Base-by-base conservation (phyloP, 92 coral and sea anemone species). In the Desmophyllum pertusum region DNA sequence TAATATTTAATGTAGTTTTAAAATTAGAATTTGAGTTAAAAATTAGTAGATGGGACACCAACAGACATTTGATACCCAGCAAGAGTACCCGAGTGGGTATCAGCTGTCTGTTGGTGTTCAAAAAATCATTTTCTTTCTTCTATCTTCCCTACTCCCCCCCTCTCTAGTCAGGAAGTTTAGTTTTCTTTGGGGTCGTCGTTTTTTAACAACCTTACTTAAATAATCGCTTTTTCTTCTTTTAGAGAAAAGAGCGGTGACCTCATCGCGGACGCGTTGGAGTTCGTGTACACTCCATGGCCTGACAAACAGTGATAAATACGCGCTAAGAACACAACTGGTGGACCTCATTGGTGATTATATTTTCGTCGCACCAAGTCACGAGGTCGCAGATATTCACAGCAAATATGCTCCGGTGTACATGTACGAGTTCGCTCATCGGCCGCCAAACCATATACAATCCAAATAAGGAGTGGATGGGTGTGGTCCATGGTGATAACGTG, bases 251-350 rank as follows among this genome's bases (percentile, higher is more conserved):
- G 46, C 30, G 63, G 64, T 1, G 40, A 70, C 27, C 86, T 88
- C 41, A 84, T 88, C 45, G 78, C 77, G 30, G 91, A 84, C 10
- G 88, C 91, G n/a, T 62, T 88, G 21, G 64, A 88, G 73, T 88
- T 88, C 18, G 77, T 82, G 59, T 88, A 88, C 85, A 78, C 85
- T 13, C 91, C 91, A 53, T 69, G 91, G 78, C 85, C 88, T 7
- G 75, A 65, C 37, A 39, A n/a, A 50, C 52, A 66, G 43, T 70
- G 69, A 88, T 59, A 38, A 41, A 25, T 65, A 85, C 74, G 75
- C 80, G 19, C 73, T 88, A 25, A 79, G 72, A 53, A 80, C 74
- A 66, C 82, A 83, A 40, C 81, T 88, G 31, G 70, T 57, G 37
- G 88, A 88, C 70, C 69, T 84, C 10, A 31, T 84, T 13, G 77